Conservation (phyloP, 2,113 vertebrate species). For the Toxostoma redivivum region DNA sequence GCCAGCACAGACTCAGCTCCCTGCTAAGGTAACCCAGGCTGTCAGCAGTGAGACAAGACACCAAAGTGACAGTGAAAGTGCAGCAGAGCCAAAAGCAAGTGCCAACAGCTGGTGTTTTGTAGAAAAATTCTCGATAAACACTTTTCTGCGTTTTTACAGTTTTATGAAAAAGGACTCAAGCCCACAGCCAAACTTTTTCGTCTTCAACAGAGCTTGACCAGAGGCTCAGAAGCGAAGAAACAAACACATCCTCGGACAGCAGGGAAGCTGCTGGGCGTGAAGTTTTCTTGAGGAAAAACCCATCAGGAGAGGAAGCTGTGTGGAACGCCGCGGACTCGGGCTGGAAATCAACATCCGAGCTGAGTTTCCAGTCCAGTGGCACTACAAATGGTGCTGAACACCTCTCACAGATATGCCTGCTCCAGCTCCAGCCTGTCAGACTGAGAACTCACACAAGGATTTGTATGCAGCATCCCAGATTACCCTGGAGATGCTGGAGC, state of each 20-base stretch:
- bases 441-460: not conserved
- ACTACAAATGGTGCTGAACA: slow-evolving; percentile 40
- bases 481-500: not conserved
- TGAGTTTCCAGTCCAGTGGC: slow-evolving; percentile 13
- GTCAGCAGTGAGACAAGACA: not conserved
- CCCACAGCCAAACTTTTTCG: not conserved
- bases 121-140: not conserved
- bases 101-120: not conserved
- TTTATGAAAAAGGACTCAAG: not conserved
- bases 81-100: not conserved
- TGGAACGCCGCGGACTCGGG: not conserved
- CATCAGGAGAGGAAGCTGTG: not conserved
- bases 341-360: not conserved
- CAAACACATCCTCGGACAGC: not conserved
- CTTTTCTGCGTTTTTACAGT: not conserved
- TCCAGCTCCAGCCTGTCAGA: not conserved
- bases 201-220: slow-evolving; percentile 30
- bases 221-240: not conserved
- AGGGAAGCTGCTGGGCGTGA: slow-evolving; percentile 5
- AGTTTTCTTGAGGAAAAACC: slow-evolving; percentile 16
- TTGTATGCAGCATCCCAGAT: not conserved
- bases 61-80: not conserved
- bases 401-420: not conserved
- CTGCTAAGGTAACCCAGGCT: not conserved
- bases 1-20: not conserved